phyloP scores from a whole-genome alignment of 2,888 invertebrate species.

The Rapana venosa region DNA sequence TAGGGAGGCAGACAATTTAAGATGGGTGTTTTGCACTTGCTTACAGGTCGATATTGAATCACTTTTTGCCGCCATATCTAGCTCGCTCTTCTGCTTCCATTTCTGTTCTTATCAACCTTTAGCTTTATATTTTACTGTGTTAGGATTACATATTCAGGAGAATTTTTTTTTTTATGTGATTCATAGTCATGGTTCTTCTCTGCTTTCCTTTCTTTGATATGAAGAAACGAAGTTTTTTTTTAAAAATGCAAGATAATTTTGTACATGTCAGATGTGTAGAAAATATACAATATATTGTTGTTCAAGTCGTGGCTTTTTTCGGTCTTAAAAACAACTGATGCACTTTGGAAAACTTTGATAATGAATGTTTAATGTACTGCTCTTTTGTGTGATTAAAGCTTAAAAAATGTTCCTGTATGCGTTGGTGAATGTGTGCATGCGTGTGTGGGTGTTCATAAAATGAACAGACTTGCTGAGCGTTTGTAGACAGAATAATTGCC shows the following conservation, averaged over 20 bases:
- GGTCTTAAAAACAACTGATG: conserved; percentile 40
- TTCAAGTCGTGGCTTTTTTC: conserved; percentile 42
- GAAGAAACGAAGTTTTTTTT: conserved; percentile 7
- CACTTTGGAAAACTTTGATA: conserved; percentile 41
- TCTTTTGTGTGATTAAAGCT: conserved; percentile 48
- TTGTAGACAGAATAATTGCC: background rate
- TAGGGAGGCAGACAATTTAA: background rate
- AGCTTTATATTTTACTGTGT: conserved; percentile 31
- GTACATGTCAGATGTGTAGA: conserved; percentile 37
- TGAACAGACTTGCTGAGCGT: background rate
- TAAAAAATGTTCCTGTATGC: conserved; percentile 34
- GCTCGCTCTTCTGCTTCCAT: background rate
- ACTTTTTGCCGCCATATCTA: background rate
- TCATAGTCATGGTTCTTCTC: conserved; percentile 37
- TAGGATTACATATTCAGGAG: conserved; percentile 33
- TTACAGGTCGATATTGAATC: background rate
- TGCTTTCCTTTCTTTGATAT: conserved; percentile 25
- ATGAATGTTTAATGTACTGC: conserved; percentile 44
- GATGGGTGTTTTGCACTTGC: background rate
- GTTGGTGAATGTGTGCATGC: background rate
- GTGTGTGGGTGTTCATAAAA: background rate
- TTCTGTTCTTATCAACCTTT: background rate
- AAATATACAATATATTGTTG: conserved; percentile 37
- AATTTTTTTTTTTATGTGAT: conserved; percentile 33
- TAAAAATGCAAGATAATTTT: conserved; percentile 42